phyloP scores from a whole-genome alignment of 2,888 invertebrate species.

The Plebejus argus region DNA sequence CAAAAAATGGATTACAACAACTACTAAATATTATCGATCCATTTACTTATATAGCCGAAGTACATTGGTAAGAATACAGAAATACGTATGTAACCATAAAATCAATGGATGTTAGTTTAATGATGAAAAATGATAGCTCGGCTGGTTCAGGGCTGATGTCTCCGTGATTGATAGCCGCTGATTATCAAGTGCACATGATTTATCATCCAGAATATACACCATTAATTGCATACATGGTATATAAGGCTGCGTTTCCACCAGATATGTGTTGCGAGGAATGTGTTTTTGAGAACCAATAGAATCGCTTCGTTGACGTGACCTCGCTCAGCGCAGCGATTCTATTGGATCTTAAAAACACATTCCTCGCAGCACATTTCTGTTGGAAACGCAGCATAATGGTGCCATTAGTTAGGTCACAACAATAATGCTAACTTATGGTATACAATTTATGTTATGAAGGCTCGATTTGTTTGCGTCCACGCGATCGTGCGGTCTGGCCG shows the following conservation, averaged over 20 bases:
- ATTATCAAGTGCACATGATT: conserved; percentile 5
- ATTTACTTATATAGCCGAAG: neutral
- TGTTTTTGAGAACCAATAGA: too few species aligned
- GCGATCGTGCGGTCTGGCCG: too few species aligned
- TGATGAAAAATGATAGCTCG: conserved; percentile 2
- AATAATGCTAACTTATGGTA: neutral
- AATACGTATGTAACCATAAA: neutral
- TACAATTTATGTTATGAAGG: too few species aligned
- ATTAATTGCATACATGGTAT: neutral
- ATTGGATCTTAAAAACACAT: too few species aligned
- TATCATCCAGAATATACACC: neutral
- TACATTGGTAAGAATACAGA: neutral
- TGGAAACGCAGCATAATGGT: too few species aligned
- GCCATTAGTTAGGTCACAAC: neutral
- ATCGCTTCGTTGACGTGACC: too few species aligned
- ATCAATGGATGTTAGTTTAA: neutral
- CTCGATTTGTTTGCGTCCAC: too few species aligned
- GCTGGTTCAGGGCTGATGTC: neutral
- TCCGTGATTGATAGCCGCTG: neutral
- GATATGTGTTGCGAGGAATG: too few species aligned
- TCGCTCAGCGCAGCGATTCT: too few species aligned
- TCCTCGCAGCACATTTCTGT: too few species aligned
- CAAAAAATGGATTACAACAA: neutral
- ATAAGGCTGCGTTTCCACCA: too few species aligned
- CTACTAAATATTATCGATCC: neutral